A percentile compares a stretch with the other conserved stretches of the same genome.
Evolutionary conservation across 30 jellyfish, hydroid and myxozoan genomes (phyloP).

Genomic region (Turritopsis dohrnii): DNA sequence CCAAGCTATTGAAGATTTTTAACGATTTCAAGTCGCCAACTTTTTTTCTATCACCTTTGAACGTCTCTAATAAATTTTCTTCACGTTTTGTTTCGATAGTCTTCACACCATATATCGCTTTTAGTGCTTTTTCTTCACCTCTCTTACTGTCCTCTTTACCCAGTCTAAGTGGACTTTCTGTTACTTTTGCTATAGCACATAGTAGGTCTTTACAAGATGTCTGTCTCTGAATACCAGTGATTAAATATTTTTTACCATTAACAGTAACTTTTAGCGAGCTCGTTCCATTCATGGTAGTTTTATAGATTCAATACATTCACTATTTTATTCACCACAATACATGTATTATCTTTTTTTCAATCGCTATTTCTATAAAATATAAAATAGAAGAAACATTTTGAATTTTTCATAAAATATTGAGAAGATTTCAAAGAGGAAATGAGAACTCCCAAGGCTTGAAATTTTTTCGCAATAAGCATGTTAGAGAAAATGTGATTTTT

Average conservation of each 20-base stretch:
- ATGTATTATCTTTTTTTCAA: background rate
- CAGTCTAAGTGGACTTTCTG: background rate
- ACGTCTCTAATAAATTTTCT: background rate
- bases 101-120: conserved; percentile 12
- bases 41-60: conserved; percentile 17
- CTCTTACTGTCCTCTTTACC: background rate
- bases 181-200: conserved; percentile 68
- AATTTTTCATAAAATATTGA: background rate
- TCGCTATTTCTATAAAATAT: background rate
- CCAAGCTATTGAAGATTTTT: conserved; percentile 10
- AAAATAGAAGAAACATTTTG: background rate
- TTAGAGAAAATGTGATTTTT: background rate
- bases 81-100: conserved; percentile 6
- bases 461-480: background rate
- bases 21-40: conserved; percentile 7
- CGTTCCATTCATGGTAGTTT: conserved; percentile 19
- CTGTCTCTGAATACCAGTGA: conserved; percentile 56
- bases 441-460: background rate
- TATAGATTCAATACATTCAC: background rate
- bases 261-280: conserved; percentile 38
- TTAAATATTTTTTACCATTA: conserved; percentile 57
- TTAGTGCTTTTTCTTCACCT: conserved; percentile 6
- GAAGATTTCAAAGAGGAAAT: background rate
- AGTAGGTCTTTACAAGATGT: conserved; percentile 67
- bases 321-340: background rate